Evolutionary conservation across 2,797 vertebrate genomes (phyloP).

Genomic region (Pseudomugil tenellus): DNA sequence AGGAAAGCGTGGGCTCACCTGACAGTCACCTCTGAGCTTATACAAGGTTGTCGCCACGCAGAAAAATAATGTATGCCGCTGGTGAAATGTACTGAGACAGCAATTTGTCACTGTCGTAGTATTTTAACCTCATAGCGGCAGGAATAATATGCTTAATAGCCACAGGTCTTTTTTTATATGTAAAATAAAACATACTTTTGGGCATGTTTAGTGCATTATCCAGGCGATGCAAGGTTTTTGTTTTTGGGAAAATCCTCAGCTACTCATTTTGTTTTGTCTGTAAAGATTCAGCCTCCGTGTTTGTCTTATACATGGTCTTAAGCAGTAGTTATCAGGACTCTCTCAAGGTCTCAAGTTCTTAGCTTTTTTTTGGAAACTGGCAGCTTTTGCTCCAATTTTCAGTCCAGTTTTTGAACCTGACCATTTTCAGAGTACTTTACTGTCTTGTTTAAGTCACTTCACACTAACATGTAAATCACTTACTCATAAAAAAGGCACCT

Average conservation of each 20-base stretch:
- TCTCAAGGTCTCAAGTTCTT: too few species aligned
- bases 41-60: slow-evolving; percentile 38
- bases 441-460: too few species aligned
- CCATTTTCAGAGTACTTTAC: too few species aligned
- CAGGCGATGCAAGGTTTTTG: slow-evolving; percentile 16
- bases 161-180: neutral
- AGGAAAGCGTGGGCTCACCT: slow-evolving; percentile 73
- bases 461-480: too few species aligned
- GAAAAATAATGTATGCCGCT: slow-evolving; percentile 41
- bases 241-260: neutral
- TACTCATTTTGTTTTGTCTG: too few species aligned
- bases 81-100: slow-evolving; percentile 48
- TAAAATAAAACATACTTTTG: neutral
- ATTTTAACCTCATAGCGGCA: neutral
- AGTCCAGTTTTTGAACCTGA: too few species aligned
- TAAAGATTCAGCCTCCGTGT: too few species aligned
- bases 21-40: slow-evolving; percentile 52
- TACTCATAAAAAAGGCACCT: too few species aligned
- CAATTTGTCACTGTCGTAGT: slow-evolving; percentile 11
- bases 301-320: too few species aligned
- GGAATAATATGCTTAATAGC: slow-evolving; percentile 8
- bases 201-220: slow-evolving; percentile 2
- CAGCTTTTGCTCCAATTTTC: too few species aligned
- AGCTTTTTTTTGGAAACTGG: too few species aligned
- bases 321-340: too few species aligned